Evolutionary conservation across 2,797 vertebrate species (phyloP).

Genomic region (Anas bernieri): DNA sequence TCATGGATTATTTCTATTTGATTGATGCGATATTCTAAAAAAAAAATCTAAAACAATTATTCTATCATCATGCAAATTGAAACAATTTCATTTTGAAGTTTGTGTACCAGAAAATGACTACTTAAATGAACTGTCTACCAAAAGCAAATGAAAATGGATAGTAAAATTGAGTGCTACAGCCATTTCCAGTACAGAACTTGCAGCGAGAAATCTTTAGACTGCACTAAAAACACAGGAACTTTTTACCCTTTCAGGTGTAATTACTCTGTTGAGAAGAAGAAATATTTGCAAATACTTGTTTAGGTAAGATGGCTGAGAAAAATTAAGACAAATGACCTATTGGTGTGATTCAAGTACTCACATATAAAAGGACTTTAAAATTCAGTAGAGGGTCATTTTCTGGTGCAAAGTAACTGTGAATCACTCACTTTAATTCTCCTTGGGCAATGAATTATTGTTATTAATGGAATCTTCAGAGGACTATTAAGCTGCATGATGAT

Average conservation of each 20-base stretch:
- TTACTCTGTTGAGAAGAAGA: neutral
- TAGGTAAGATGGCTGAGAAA: neutral
- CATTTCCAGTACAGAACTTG: neutral
- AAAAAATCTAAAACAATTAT: constrained; percentile 53
- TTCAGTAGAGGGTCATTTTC: neutral
- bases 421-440: neutral
- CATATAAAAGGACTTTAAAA: neutral
- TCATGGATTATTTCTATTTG: constrained; percentile 45
- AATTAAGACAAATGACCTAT: neutral
- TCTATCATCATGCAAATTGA: constrained; percentile 56
- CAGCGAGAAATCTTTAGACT: neutral
- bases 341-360: neutral
- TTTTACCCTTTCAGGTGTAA: constrained; percentile 17
- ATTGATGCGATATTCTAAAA: constrained; percentile 41
- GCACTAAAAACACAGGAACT: neutral
- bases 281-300: constrained; percentile 14
- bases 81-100: constrained; percentile 71
- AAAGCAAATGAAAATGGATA: constrained; percentile 56
- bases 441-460: constrained; percentile 3
- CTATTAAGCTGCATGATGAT: neutral
- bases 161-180: neutral
- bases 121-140: constrained; percentile 50
- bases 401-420: neutral
- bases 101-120: constrained; percentile 77
- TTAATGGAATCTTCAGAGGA: neutral